These are phyloP conservation scores for Lagocephalus sceleratus DNA, from an alignment of 2,797 vertebrate genomes.

Conservation along the genomic window DNA sequence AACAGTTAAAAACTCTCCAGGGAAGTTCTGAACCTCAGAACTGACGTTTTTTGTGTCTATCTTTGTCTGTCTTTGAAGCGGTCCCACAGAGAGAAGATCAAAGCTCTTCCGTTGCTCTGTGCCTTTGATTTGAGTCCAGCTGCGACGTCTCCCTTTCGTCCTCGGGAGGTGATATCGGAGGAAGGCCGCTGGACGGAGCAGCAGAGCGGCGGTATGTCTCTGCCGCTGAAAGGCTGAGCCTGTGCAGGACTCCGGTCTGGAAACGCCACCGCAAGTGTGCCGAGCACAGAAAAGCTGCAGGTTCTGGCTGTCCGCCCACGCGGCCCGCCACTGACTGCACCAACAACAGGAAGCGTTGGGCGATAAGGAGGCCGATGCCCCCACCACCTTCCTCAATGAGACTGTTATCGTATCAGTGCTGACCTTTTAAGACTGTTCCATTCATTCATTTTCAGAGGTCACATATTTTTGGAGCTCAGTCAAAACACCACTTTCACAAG, in stretches of 20 bases:
- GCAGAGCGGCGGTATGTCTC: constrained; percentile 34
- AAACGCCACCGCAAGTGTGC: constrained; percentile 38
- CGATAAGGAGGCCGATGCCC: constrained; percentile 36
- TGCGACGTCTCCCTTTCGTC: constrained; percentile 49
- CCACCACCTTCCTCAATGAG: constrained; percentile 31
- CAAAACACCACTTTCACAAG: constrained; percentile 28
- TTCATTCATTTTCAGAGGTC: constrained; percentile 12
- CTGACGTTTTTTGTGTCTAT: constrained; percentile 22
- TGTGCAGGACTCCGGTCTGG: constrained; percentile 50
- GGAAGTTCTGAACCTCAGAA: too few relatives aligned
- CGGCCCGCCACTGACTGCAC: constrained; percentile 12
- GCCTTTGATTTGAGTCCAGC: constrained; percentile 62
- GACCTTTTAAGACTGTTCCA: constrained; percentile 26
- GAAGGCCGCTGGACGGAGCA: constrained; percentile 43
- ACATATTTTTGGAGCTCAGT: constrained; percentile 28
- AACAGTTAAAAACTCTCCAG: not conserved
- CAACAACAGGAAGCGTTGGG: constrained; percentile 34
- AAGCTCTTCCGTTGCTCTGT: constrained; percentile 45
- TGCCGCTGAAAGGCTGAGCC: constrained; percentile 71
- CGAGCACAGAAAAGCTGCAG: constrained; percentile 50
- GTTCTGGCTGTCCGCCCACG: constrained; percentile 56
- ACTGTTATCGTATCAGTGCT: constrained; percentile 22
- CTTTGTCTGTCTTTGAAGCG: constrained; percentile 52
- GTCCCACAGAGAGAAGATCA: constrained; percentile 23
- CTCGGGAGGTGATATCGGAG: constrained; percentile 59